Percentiles rank a stretch among this genome's conserved stretches.
phyloP scores from a whole-genome alignment of 2,797 vertebrate genomes.

The Falco cherrug region DNA sequence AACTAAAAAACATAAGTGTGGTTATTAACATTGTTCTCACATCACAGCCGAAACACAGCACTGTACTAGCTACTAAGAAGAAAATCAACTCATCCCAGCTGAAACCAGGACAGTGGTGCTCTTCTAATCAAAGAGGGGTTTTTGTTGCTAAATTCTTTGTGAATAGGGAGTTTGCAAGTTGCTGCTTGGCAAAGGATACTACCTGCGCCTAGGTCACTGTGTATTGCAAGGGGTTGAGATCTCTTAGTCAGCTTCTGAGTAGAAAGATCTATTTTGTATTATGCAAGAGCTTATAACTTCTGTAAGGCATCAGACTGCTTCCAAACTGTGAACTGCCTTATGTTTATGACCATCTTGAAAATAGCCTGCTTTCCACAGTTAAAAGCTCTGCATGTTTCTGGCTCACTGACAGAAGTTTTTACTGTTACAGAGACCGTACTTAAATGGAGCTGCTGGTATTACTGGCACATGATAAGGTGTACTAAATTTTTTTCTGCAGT shows the following conservation, averaged over 20 bases:
- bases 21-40: no score
- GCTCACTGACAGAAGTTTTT: not conserved
- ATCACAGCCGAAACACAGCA: no score
- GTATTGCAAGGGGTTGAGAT: not conserved
- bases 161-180: not conserved
- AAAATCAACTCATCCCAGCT: no score
- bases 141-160: not conserved
- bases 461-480: not conserved
- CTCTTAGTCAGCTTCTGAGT: not conserved
- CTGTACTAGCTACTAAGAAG: no score
- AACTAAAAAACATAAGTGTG: no score
- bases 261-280: not conserved
- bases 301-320: not conserved
- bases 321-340: not conserved
- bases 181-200: not conserved
- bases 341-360: not conserved
- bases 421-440: not conserved
- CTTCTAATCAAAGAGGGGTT: not conserved
- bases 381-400: not conserved
- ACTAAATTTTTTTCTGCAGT: not conserved
- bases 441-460: not conserved
- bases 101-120: not conserved
- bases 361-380: not conserved
- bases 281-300: not conserved
- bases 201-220: not conserved